phyloP scores from a whole-genome alignment of 1,140 invertebrate genomes.

The Calephelis virginiensis region DNA sequence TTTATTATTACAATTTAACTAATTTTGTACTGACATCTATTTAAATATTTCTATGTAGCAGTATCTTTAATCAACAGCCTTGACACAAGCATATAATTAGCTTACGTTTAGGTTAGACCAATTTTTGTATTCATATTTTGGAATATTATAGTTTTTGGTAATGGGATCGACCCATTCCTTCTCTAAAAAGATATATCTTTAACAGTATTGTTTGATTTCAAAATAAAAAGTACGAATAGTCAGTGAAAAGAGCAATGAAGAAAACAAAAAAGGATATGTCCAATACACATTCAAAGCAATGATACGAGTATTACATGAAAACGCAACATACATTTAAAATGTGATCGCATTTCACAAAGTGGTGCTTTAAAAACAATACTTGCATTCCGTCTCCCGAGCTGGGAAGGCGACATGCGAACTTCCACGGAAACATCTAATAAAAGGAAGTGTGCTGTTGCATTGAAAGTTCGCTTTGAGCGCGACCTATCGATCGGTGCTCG shows the following conservation, averaged over 20 bases:
- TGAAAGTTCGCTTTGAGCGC: constrained; percentile 45
- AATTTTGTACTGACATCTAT: no score
- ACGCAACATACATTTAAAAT: constrained; percentile 2
- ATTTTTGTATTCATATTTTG: no score
- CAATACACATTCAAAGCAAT: not conserved
- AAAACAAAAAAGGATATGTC: not conserved
- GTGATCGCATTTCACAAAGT: constrained; percentile 25
- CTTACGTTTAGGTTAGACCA: no score
- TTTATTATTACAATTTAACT: no score
- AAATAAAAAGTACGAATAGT: no score
- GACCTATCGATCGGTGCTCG: constrained; percentile 48
- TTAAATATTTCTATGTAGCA: no score
- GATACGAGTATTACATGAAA: not conserved
- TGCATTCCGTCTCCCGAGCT: constrained; percentile 24
- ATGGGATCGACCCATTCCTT: no score
- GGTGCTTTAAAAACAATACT: constrained; percentile 31
- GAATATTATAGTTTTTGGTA: no score
- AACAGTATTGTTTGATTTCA: no score
- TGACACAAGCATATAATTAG: no score
- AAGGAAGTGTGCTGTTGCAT: constrained; percentile 48
- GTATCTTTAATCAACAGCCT: no score
- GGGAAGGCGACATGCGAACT: constrained; percentile 45
- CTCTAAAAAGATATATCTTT: no score
- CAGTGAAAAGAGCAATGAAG: not conserved
- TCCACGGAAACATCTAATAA: constrained; percentile 65